Evolutionary conservation across 2,113 vertebrate genomes (phyloP).

Genomic region (Ceyx cyanopectus): DNA sequence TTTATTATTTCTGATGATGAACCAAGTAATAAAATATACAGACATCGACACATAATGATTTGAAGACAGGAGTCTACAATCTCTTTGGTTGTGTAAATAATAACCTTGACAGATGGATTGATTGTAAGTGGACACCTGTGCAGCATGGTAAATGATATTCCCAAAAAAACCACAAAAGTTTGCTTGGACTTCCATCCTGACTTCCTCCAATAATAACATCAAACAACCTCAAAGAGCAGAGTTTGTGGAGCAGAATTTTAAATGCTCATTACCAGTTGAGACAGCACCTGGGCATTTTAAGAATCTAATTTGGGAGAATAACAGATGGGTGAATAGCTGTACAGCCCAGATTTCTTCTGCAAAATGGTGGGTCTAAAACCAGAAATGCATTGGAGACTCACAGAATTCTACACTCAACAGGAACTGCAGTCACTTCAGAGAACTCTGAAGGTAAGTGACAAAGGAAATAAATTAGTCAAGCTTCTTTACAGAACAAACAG

Average conservation of each 20-base stretch:
- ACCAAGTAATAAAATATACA: background rate
- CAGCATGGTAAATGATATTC: background rate
- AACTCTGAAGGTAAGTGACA: background rate
- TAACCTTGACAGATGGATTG: background rate
- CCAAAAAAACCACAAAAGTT: background rate
- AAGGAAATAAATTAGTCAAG: background rate
- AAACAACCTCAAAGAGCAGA: background rate
- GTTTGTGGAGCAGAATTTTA: conserved; percentile 25
- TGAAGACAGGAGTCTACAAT: background rate
- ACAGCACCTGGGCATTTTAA: background rate
- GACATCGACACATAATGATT: background rate
- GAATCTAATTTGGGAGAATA: background rate
- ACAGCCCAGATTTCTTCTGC: background rate
- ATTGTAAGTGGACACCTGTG: background rate
- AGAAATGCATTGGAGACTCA: background rate
- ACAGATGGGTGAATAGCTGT: conserved; percentile 1
- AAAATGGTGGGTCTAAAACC: background rate
- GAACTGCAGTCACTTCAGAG: conserved; percentile 13
- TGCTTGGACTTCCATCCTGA: background rate
- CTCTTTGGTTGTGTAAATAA: background rate
- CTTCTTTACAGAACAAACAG: background rate
- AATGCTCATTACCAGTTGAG: background rate
- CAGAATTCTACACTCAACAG: background rate
- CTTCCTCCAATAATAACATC: background rate
- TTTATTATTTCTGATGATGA: background rate